Conservation (phyloP, 2,113 vertebrate species). For the Chrysemys picta region DNA sequence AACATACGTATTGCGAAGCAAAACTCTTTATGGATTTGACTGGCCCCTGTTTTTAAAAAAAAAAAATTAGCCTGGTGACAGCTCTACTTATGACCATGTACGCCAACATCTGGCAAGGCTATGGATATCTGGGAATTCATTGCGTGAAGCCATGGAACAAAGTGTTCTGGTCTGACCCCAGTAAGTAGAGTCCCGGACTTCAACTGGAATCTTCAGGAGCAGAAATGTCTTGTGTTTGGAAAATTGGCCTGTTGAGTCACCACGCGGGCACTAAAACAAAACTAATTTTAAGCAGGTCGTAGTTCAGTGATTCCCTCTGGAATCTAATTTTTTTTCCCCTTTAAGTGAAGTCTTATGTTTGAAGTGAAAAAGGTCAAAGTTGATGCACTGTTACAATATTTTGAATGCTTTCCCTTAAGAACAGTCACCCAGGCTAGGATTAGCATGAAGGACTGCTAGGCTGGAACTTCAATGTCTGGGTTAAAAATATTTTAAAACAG, state of each 20-base stretch:
- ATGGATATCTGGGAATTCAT: constrained; percentile 76
- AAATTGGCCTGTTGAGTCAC: constrained; percentile 85
- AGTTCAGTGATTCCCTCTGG: constrained; percentile 86
- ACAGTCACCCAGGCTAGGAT: constrained; percentile 80
- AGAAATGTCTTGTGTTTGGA: constrained; percentile 81
- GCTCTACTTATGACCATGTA: constrained; percentile 68
- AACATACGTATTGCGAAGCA: constrained; percentile 54
- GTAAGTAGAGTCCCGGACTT: constrained; percentile 75
- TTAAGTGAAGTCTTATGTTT: constrained; percentile 78
- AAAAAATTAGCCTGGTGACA: constrained; percentile 53
- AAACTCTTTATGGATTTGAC: constrained; percentile 38
- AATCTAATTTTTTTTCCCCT: constrained; percentile 70
- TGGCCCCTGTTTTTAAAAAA: neutral
- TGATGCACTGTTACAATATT: constrained; percentile 81
- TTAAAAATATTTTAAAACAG: constrained; percentile 84
- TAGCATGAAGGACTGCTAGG: constrained; percentile 78
- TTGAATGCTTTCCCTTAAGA: constrained; percentile 86
- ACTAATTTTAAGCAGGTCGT: constrained; percentile 88
- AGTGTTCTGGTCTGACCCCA: constrained; percentile 79
- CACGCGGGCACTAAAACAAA: constrained; percentile 83
- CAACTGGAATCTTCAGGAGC: constrained; percentile 82
- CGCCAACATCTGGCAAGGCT: constrained; percentile 80
- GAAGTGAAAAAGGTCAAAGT: constrained; percentile 86
- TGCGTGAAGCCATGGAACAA: constrained; percentile 77
- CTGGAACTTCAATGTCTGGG: constrained; percentile 81